phyloP scores from a whole-genome alignment of 2,797 vertebrate genomes.

The Danio aesculapii region DNA sequence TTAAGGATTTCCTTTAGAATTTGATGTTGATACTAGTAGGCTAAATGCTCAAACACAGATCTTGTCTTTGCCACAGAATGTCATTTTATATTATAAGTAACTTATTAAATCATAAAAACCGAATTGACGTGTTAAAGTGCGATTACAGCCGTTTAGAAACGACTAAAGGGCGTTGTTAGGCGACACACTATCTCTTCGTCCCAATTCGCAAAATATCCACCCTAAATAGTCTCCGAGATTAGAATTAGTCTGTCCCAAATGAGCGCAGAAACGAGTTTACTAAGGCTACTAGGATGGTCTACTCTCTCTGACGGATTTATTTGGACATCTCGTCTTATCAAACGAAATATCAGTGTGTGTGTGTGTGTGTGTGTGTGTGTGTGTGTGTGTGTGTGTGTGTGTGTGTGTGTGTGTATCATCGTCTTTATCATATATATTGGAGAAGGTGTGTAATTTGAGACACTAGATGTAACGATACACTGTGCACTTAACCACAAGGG shows the following conservation, averaged over 20 bases:
- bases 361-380: not conserved
- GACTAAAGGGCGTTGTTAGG: conserved; percentile 15
- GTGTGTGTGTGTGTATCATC: not conserved
- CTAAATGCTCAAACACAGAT: not conserved
- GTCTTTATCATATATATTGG: not conserved
- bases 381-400: not conserved
- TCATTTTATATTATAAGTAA: not conserved
- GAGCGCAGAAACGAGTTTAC: not conserved
- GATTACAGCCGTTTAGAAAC: not conserved
- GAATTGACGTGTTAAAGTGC: not conserved
- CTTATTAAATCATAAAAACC: not conserved
- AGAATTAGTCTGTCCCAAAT: conserved; percentile 1
- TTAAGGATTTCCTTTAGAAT: not conserved
- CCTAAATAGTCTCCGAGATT: conserved; percentile 22
- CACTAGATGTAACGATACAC: not conserved
- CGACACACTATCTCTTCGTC: not conserved
- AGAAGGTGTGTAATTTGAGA: not conserved
- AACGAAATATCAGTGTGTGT: not conserved
- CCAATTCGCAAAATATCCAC: not conserved
- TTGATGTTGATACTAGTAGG: not conserved
- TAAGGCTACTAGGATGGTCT: not conserved
- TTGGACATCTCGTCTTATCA: not conserved
- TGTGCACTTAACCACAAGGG: not conserved
- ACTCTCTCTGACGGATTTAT: not conserved
- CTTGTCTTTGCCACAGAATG: not conserved